phyloP scores from a whole-genome alignment of 2,797 vertebrate species.

The Cuculus canorus region DNA sequence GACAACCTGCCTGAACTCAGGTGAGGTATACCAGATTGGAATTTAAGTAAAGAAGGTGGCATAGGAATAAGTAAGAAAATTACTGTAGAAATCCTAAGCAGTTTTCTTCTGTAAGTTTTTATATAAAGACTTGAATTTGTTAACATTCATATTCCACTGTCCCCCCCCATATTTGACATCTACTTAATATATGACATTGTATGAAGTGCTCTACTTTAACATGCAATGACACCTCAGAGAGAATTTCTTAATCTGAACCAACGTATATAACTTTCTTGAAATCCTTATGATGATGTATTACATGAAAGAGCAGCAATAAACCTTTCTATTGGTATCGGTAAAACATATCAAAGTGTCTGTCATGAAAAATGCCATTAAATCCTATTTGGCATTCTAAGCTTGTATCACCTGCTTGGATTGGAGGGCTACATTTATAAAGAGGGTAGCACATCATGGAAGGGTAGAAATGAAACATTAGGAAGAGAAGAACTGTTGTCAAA shows the following conservation, averaged over 20 bases:
- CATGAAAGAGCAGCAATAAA: slow-evolving; percentile 21
- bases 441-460: background rate
- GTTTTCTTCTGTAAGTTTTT: background rate
- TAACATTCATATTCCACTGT: background rate
- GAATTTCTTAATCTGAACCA: background rate
- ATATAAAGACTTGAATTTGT: background rate
- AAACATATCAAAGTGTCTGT: background rate
- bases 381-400: background rate
- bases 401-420: background rate
- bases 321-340: background rate
- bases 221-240: background rate
- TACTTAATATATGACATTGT: background rate
- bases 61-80: background rate
- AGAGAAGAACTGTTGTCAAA: slow-evolving; percentile 1
- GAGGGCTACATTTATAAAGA: background rate
- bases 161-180: background rate
- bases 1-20: background rate
- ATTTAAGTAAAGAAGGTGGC: background rate
- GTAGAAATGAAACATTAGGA: background rate
- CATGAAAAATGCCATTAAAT: background rate
- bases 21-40: background rate
- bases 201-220: background rate
- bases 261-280: background rate
- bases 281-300: background rate
- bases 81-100: background rate